Conservation (phyloP, 30 jellyfish, hydroid and myxozoan genomes). For the Hydractinia echinata region DNA sequence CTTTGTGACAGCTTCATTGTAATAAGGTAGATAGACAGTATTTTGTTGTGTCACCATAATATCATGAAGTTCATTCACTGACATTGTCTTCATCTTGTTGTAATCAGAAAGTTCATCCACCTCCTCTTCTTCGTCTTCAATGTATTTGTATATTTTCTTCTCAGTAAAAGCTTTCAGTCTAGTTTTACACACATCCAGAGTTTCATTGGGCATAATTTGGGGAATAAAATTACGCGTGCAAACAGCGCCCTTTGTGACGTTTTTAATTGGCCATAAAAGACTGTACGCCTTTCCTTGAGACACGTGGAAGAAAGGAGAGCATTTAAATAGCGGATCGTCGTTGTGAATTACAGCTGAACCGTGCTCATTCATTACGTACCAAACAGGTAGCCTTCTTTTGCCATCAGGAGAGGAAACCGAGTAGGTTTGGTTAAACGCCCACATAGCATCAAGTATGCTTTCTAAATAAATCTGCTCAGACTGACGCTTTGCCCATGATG, state of each 20-base stretch:
- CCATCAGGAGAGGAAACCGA: slow-evolving; percentile 29
- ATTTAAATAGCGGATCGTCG: slow-evolving; percentile 57
- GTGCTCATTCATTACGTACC: slow-evolving; percentile 85
- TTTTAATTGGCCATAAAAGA: slow-evolving; percentile 70
- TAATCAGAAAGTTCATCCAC: not conserved
- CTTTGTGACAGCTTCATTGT: not conserved
- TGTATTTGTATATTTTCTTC: not conserved
- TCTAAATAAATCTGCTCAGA: slow-evolving; percentile 13
- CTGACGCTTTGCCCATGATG: slow-evolving; percentile 40
- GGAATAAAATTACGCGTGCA: slow-evolving; percentile 64
- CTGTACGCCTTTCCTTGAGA: slow-evolving; percentile 37
- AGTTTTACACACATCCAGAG: slow-evolving; percentile 15
- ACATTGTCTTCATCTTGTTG: not conserved
- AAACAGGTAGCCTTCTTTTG: slow-evolving; percentile 32
- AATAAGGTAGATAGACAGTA: not conserved
- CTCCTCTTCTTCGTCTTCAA: not conserved
- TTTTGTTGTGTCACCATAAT: not conserved
- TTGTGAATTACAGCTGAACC: slow-evolving; percentile 68
- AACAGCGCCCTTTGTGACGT: slow-evolving; percentile 43
- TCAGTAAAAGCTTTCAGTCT: slow-evolving; percentile 21
- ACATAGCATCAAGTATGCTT: slow-evolving; percentile 65
- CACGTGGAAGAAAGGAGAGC: slow-evolving; percentile 54
- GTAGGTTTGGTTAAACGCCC: slow-evolving; percentile 76
- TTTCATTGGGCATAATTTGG: slow-evolving; percentile 34
- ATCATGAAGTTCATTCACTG: not conserved